Percentiles rank a stretch among this genome's conserved stretches.
Evolutionary conservation across 2,797 vertebrate species (phyloP).

Genomic region (Botia kubotai): DNA sequence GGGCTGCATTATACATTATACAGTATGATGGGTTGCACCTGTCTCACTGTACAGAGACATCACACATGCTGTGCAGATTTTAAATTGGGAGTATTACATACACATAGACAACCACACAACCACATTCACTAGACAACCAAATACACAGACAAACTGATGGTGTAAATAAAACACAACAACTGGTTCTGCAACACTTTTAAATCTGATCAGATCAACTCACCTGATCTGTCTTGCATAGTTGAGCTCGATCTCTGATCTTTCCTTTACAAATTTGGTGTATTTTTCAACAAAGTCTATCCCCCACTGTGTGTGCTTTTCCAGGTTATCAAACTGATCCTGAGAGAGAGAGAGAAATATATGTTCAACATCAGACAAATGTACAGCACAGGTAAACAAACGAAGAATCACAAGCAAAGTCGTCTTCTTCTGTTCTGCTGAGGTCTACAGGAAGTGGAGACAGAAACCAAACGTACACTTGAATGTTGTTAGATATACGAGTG

Average conservation of each 20-base stretch:
- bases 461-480: too few species aligned
- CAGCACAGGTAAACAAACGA: too few species aligned
- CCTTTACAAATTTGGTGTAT: conserved; percentile 98
- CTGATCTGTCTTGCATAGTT: conserved; percentile 99
- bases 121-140: too few species aligned
- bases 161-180: too few species aligned
- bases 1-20: background rate
- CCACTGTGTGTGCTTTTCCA: conserved; percentile 98
- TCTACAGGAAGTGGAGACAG: conserved; percentile 11
- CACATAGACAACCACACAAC: too few species aligned
- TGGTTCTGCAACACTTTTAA: too few species aligned
- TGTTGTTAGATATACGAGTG: too few species aligned
- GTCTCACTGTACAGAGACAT: conserved; percentile 2
- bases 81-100: background rate
- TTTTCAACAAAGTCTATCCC: conserved; percentile 96
- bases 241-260: conserved; percentile 94
- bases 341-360: background rate
- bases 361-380: too few species aligned
- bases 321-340: conserved; percentile 99
- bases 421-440: background rate
- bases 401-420: background rate
- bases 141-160: background rate
- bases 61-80: background rate
- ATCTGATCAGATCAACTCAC: conserved; percentile 84
- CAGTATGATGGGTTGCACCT: conserved; percentile 1